Evolutionary conservation across 2,113 vertebrate species (phyloP), one percentile per base, ranked within the genome.

Genomic region (Circaetus cinerascens): DNA sequence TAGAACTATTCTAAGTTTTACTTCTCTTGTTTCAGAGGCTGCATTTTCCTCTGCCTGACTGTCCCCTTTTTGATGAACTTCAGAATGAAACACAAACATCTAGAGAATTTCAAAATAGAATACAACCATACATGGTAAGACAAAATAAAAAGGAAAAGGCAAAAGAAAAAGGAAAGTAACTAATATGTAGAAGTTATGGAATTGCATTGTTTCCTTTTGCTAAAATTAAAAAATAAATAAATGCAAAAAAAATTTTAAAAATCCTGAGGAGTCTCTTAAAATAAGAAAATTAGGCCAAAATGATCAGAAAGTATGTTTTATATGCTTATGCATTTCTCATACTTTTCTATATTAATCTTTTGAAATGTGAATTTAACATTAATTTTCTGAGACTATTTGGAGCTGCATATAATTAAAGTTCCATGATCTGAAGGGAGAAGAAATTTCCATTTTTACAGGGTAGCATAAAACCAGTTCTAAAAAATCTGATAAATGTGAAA

Each of bases 121-220:
- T 98, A 56, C 85, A 85, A 29, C 96, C 97, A 27, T 98, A 98
- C 15, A 95, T 95, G 98, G 98, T 98, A 97, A 96, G 94, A 56
- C 9, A 66, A 84, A 92, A 86, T 21, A 22, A 34, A 76, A 73
- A 29, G 22, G 34, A 86, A 88, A 62, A 50, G 1, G 23, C 50
- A 51, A 78, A 55, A 75, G 36, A 71, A 73, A 66, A 51, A 50
- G 21, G 21, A 77, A 94, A 72, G 26, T 53, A 68, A 67, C 5
- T 43, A 46, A 19, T 27, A 27, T 19, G 3, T 32, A 59, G 36
- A 40, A 51, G 56, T 20, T 38, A 81, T 2, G 3, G 43, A 88
- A 60, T 53, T 82, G 26, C 22, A 13, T 16, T 74, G 32, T 85
- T 84, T 57, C 15, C 8, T 83, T 80, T 67, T 82, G 48, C 29